These are phyloP conservation scores for Hemibagrus guttatus DNA, from an alignment of 2,797 vertebrate genomes.

Conservation along the genomic window DNA sequence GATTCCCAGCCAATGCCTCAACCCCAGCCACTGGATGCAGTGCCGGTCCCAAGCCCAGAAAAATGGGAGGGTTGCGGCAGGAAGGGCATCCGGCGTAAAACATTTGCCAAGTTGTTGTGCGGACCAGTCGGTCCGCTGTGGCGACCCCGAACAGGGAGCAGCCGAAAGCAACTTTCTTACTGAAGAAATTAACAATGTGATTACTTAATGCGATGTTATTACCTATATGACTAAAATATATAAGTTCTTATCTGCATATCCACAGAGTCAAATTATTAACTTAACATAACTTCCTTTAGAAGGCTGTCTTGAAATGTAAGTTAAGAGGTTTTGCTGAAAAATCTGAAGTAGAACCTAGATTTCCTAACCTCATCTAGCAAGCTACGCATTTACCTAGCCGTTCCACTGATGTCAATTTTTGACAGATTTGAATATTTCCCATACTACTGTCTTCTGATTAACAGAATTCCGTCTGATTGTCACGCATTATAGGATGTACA, in stretches of 20 bases:
- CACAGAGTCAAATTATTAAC: neutral
- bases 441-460: neutral
- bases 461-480: neutral
- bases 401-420: neutral
- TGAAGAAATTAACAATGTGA: neutral
- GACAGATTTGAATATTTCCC: neutral
- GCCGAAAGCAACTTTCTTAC: no score
- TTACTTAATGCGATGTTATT: neutral
- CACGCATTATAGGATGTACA: neutral
- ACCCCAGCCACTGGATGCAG: no score
- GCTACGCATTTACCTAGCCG: neutral
- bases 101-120: no score
- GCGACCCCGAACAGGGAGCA: no score
- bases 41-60: no score
- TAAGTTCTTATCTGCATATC: neutral
- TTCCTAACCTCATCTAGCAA: neutral
- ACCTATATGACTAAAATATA: neutral
- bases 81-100: no score
- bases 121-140: no score
- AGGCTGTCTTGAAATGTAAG: neutral
- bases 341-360: neutral
- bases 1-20: no score
- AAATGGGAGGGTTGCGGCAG: no score
- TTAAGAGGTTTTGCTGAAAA: neutral
- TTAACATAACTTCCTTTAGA: neutral